Conservation (phyloP, 2,797 vertebrate species). For the Chaenodraco wilsoni region DNA sequence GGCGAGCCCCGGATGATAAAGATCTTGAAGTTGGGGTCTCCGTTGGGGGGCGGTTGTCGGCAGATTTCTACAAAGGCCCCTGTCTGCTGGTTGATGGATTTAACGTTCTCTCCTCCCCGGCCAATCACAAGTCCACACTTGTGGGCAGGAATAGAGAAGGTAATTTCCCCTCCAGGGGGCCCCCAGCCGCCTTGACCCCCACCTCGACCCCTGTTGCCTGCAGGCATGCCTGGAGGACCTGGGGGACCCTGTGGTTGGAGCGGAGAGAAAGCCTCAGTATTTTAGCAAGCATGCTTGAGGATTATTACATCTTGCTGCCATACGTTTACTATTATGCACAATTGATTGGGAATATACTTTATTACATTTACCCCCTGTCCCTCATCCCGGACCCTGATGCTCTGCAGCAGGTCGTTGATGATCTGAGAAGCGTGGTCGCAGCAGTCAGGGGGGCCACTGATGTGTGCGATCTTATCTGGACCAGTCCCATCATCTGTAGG, state of each 20-base stretch:
- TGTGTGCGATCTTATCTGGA: slow-evolving; percentile 91
- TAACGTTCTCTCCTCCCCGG: slow-evolving; percentile 90
- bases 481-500: slow-evolving; percentile 87
- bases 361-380: slow-evolving; percentile 68
- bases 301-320: not conserved
- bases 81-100: slow-evolving; percentile 93
- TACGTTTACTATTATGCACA: not conserved
- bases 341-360: not conserved
- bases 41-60: slow-evolving; percentile 89
- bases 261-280: not conserved
- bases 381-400: slow-evolving; percentile 87
- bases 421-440: slow-evolving; percentile 92
- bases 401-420: slow-evolving; percentile 92
- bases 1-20: slow-evolving; percentile 90
- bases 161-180: slow-evolving; percentile 90
- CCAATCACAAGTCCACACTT: slow-evolving; percentile 93
- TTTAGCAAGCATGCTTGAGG: not conserved
- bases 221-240: slow-evolving; percentile 80
- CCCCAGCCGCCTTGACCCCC: slow-evolving; percentile 86
- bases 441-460: slow-evolving; percentile 91
- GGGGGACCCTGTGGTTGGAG: slow-evolving; percentile 82
- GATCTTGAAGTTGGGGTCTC: slow-evolving; percentile 92
- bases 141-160: slow-evolving; percentile 91
- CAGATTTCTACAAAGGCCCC: slow-evolving; percentile 93
- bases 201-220: slow-evolving; percentile 84